Base-by-base conservation (phyloP, 2,113 vertebrate genomes). In the Antennarius striatus region DNA sequence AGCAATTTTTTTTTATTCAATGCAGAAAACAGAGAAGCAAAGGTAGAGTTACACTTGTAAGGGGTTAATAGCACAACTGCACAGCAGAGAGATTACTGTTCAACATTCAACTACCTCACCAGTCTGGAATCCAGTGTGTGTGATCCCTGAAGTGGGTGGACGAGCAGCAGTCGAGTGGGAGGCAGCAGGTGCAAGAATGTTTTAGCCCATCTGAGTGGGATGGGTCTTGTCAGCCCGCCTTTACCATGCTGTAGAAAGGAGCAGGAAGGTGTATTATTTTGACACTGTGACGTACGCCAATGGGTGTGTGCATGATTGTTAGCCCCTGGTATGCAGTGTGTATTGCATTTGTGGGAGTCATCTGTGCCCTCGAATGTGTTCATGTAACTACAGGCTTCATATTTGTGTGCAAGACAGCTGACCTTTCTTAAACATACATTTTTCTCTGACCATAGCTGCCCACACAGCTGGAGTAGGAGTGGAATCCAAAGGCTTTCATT, bases 171-270 rank as follows among this genome's bases (percentile, higher is more conserved):
- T 73, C 30, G 32, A 62, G 73, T 75, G 70, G 73, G 72, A 77
- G 81, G 83, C 78, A 85, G 87, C 89, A 90, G 90, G 86, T 89
- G 88, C 85, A 82, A 67, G 83, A 88, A 86, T 83, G 80, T 79
- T 73, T 87, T 66, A 69, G 80, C 79, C 79, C 79, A 79, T 75
- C 74, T 50, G 65, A 82, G 69, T 58, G 42, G 86, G 81, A 86
- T 67, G 65, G 77, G 71, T 83, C 80, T 68, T 72, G 82, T 86
- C 86, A 83, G 75, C 84, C 80, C 81, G 81, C 71, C 64, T 75
- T 75, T 79, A 77, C 73, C 71, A 71, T 64, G 73, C 61, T 67
- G n/a, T 51, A 10, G 43, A 45, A 40, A 48, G 55, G 61, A 32
- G 39, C 42, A 56, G 46, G 57, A 3, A 68, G 57, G 79, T 6